Conservation (phyloP, 2,888 invertebrate species). For the Erebia aethiops region DNA sequence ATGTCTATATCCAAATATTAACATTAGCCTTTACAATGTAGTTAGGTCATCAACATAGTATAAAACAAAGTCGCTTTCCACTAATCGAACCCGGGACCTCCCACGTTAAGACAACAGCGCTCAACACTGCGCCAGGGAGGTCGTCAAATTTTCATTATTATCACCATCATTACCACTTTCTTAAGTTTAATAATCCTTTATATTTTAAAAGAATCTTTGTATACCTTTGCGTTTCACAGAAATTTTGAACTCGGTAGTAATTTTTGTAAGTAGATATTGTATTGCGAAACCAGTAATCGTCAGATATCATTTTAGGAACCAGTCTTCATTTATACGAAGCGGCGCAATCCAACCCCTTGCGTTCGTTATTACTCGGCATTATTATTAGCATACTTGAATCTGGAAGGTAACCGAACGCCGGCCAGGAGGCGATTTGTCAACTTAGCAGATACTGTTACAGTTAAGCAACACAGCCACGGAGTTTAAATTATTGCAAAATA, state of each 20-base stretch:
- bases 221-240: background rate
- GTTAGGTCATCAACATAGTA: too few relatives aligned
- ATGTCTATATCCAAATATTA: too few relatives aligned
- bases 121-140: too few relatives aligned
- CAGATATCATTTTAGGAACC: slow-evolving; percentile 35
- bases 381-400: slow-evolving; percentile 36
- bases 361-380: slow-evolving; percentile 36
- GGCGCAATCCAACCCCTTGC: slow-evolving; percentile 40
- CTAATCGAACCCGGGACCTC: too few relatives aligned
- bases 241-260: background rate
- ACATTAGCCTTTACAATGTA: too few relatives aligned
- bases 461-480: slow-evolving; percentile 27
- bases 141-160: too few relatives aligned
- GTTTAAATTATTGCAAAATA: background rate
- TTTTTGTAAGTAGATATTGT: background rate
- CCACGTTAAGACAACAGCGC: too few relatives aligned
- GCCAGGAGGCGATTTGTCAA: slow-evolving; percentile 56
- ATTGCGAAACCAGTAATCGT: slow-evolving; percentile 28
- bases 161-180: too few relatives aligned
- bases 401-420: slow-evolving; percentile 46
- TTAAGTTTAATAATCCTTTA: too few relatives aligned
- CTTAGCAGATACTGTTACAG: slow-evolving; percentile 45
- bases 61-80: too few relatives aligned
- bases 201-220: too few relatives aligned
- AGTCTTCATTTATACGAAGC: slow-evolving; percentile 35